Evolutionary conservation across 2,888 invertebrate species (phyloP).

Genomic region (Neuroscelio doddi): DNA sequence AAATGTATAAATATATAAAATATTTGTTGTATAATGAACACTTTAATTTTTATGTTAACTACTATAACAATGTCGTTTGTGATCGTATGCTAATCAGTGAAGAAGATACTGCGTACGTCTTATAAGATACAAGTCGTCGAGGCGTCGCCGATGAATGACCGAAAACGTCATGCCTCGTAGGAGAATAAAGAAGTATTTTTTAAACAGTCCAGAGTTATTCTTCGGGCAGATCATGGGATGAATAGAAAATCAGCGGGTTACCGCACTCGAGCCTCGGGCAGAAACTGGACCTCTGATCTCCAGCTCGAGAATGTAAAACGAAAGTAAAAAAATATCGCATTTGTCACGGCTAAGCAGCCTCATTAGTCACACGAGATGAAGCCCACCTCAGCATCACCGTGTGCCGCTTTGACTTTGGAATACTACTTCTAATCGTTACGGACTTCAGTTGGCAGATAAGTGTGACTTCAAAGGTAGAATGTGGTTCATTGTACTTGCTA

Average conservation of each 20-base stretch:
- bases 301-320: slow-evolving; percentile 32
- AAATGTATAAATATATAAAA: too few species aligned
- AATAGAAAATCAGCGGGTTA: slow-evolving; percentile 52
- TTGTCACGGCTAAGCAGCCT: slow-evolving; percentile 52
- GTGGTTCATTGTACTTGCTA: slow-evolving; percentile 33
- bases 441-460: slow-evolving; percentile 41
- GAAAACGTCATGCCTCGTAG: slow-evolving; percentile 37
- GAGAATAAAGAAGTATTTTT: slow-evolving; percentile 45
- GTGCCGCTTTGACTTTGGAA: slow-evolving; percentile 37
- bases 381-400: slow-evolving; percentile 34
- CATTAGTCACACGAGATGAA: slow-evolving; percentile 51
- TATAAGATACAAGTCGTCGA: slow-evolving; percentile 21
- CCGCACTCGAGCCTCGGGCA: slow-evolving; percentile 36
- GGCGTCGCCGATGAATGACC: slow-evolving; percentile 35
- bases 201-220: slow-evolving; percentile 42
- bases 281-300: slow-evolving; percentile 50
- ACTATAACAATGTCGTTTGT: not conserved
- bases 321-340: slow-evolving; percentile 47
- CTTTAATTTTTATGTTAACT: slow-evolving; percentile 1
- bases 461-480: slow-evolving; percentile 33
- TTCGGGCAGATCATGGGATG: slow-evolving; percentile 40
- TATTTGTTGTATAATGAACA: too few species aligned
- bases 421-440: slow-evolving; percentile 40
- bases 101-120: not conserved
- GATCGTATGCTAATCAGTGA: not conserved